Conservation (phyloP, 2,113 vertebrate genomes). For the Erythrocercus mccallii region DNA sequence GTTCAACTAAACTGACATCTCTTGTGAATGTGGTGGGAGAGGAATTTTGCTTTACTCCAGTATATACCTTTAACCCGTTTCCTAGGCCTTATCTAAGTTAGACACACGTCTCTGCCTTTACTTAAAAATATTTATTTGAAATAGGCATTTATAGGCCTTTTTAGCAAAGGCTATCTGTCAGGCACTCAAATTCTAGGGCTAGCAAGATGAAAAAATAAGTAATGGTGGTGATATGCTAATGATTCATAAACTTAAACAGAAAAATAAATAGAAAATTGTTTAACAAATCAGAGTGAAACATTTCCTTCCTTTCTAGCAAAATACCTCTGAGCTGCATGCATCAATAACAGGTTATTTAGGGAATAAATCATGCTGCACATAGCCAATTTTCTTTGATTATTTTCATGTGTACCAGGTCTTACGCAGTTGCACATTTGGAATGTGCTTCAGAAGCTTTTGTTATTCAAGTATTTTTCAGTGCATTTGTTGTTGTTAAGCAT, state of each 20-base stretch:
- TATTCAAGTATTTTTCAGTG: neutral
- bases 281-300: neutral
- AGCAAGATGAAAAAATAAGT: neutral
- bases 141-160: neutral
- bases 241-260: neutral
- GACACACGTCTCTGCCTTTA: neutral
- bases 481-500: neutral
- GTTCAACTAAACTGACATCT: neutral
- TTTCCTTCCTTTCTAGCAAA: neutral
- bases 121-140: neutral
- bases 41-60: neutral
- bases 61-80: neutral
- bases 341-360: neutral
- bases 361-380: neutral
- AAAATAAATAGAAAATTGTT: neutral
- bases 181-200: neutral
- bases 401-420: neutral
- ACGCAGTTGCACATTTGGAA: neutral
- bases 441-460: neutral
- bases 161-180: neutral
- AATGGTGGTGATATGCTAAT: neutral
- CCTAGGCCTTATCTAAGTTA: conserved; percentile 14
- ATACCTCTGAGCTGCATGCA: neutral
- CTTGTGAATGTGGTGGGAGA: neutral
- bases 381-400: neutral